A percentile compares a stretch with the other conserved stretches of the same genome.
phyloP scores from a whole-genome alignment of 2,888 invertebrate species.

The Papilio protenor region DNA sequence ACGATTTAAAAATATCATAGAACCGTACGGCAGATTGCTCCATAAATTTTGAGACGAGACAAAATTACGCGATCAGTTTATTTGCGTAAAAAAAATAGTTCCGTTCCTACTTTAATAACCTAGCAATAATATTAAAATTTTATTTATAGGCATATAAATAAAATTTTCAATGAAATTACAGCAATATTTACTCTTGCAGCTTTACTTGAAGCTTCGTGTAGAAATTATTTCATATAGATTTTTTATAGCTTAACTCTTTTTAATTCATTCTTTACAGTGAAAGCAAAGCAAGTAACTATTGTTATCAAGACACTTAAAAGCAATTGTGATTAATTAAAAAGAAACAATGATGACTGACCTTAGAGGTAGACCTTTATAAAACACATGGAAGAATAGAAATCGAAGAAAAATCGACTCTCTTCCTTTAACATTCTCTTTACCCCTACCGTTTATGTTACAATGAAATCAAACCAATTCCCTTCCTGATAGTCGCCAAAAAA shows the following conservation, averaged over 20 bases:
- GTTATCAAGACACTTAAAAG: too few species aligned
- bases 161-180: constrained; percentile 22
- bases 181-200: constrained; percentile 1
- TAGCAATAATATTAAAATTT: constrained; percentile 26
- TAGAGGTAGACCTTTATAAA: too few species aligned
- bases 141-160: constrained; percentile 31
- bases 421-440: too few species aligned
- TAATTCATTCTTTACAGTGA: too few species aligned
- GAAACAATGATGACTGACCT: too few species aligned
- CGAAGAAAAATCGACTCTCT: too few species aligned
- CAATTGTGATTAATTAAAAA: too few species aligned
- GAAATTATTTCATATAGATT: background rate
- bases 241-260: too few species aligned
- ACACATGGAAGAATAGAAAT: too few species aligned
- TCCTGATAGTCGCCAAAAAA: background rate
- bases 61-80: constrained; percentile 38
- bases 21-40: background rate
- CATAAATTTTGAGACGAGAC: constrained; percentile 26
- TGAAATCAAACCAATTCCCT: too few species aligned
- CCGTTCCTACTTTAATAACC: constrained; percentile 27
- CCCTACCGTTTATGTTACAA: too few species aligned
- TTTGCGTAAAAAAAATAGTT: constrained; percentile 23
- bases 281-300: too few species aligned
- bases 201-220: background rate
- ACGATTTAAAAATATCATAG: constrained; percentile 21